phyloP scores from a whole-genome alignment of 2,888 invertebrate species.

The Barypeithes pellucidus region DNA sequence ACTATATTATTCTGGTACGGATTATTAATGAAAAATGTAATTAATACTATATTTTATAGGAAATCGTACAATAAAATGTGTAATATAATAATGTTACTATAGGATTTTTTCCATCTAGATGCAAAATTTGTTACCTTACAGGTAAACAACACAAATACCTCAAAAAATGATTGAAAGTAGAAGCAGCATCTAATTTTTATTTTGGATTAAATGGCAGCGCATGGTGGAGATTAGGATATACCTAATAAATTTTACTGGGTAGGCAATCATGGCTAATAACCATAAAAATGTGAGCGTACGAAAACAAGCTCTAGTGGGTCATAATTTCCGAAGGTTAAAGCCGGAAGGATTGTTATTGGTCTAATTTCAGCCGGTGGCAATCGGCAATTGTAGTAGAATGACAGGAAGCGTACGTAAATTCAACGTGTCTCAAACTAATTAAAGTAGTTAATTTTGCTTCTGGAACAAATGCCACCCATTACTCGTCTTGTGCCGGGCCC shows the following conservation, averaged over 20 bases:
- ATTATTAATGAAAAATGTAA: too few species aligned
- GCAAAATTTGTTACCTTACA: too few species aligned
- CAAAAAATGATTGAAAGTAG: too few species aligned
- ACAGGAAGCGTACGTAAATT: slow-evolving; percentile 70
- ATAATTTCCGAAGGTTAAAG: slow-evolving; percentile 29
- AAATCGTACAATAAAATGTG: too few species aligned
- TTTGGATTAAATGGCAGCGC: too few species aligned
- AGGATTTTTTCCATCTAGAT: too few species aligned
- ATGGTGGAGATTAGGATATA: not conserved
- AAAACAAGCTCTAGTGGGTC: slow-evolving; percentile 7
- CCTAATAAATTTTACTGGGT: not conserved
- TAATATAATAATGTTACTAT: too few species aligned
- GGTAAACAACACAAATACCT: too few species aligned
- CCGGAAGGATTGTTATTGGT: slow-evolving; percentile 64
- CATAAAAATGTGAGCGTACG: slow-evolving; percentile 22
- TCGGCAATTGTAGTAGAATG: slow-evolving; percentile 66
- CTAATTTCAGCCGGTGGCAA: slow-evolving; percentile 63
- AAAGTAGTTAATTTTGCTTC: slow-evolving; percentile 71
- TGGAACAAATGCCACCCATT: slow-evolving; percentile 70
- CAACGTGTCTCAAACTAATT: slow-evolving; percentile 72
- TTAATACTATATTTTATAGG: too few species aligned
- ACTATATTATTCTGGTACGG: too few species aligned
- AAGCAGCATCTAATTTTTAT: too few species aligned
- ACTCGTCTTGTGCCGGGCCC: slow-evolving; percentile 65
- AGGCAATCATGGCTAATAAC: slow-evolving; percentile 22